Base-by-base conservation (phyloP, 1,140 invertebrate genomes). In the Drosophila quadrilineata region DNA sequence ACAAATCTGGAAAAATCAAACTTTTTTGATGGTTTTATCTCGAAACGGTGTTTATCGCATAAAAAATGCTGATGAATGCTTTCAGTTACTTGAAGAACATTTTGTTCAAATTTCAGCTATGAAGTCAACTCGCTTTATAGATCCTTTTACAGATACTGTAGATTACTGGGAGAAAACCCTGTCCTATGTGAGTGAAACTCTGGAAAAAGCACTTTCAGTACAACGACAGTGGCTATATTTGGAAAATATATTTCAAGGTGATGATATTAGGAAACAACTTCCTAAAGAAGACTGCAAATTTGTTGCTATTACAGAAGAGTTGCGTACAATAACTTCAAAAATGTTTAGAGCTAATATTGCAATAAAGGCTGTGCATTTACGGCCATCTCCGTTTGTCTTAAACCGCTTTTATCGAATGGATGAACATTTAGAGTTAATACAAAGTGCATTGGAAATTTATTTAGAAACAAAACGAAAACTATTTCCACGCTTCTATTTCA, bases 121-220 rank as follows among this genome's bases (percentile, higher is more conserved):
- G 94, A 97, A 97, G 88, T 93, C 95, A 2, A 96, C 95, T 0
- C 93, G 95, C 75, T 97, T 95, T 90, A 95, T 96, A 0, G 95
- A 96, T 84, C 95, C 95, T 2, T 97, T 97, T 89, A 92, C 93
- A 26, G 92, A 93, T 77, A 92, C 94, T 87, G 94, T 96, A 1
- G 94, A 96, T 84, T 93, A 94, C 88, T 96, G 95, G 95, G 96
- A 97, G 90, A 93, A 94, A 76, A 92, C 93, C 3, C 90, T 97
- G 33, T 95, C 94, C 9, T 93, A 93, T 49, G 92, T 97, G 3
- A 92, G 94, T 22, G 95, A 97, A 90, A 93, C 94, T 41, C 91
- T 96, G 14, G 96, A 97, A 91, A 92, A 93, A 69, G 91, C 94
- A 12, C 88, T 96, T 5, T 92, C 91, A 74, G 94, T 96, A 2